Percentiles rank a stretch among this genome's conserved stretches.
Evolutionary conservation across 2,113 vertebrate species (phyloP).

Genomic region (Casuarius casuarius): DNA sequence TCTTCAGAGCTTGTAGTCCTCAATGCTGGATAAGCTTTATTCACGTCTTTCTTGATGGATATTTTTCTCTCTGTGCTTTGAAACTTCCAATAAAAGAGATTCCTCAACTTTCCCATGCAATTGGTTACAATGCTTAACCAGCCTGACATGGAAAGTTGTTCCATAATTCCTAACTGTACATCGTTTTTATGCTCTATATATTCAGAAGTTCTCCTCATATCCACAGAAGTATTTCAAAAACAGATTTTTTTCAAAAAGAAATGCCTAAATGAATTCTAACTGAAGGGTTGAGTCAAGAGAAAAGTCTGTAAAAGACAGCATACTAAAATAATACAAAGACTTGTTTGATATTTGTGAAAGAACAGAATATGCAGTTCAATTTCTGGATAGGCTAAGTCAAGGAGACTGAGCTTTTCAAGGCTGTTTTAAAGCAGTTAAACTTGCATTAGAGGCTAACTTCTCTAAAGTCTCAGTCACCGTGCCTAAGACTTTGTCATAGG

Average conservation of each 20-base stretch:
- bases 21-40: not conserved
- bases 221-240: not conserved
- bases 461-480: not conserved
- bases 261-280: not conserved
- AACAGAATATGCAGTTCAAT: not conserved
- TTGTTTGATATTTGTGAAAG: not conserved
- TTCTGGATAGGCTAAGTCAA: not conserved
- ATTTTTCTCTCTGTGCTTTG: not conserved
- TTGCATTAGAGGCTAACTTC: not conserved
- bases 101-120: not conserved
- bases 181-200: not conserved
- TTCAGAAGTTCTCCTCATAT: not conserved
- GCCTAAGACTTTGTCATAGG: not conserved
- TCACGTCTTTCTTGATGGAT: not conserved
- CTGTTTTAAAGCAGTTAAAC: not conserved
- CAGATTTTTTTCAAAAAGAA: not conserved
- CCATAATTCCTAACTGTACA: not conserved
- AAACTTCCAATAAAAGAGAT: not conserved
- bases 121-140: not conserved
- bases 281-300: not conserved
- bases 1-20: not conserved
- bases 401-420: not conserved
- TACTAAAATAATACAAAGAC: not conserved
- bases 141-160: not conserved
- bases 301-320: not conserved